Evolutionary conservation across 2,888 invertebrate species (phyloP), one percentile per base, ranked within the genome.

Genomic region (Ganaspis brasiliensis): DNA sequence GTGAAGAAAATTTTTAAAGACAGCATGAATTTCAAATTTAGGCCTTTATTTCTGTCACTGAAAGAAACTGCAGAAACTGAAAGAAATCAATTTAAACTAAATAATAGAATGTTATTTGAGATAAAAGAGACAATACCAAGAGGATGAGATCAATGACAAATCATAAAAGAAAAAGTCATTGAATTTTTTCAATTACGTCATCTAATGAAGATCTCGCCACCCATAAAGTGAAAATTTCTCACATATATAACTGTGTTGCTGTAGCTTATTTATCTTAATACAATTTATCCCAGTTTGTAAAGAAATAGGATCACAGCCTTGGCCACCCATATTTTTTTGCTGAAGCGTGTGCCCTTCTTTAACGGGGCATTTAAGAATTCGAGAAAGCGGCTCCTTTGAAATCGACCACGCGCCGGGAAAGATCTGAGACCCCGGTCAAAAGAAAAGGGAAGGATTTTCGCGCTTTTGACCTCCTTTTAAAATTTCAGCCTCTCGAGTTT

Each of bases 361-460:
- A 77, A 80, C 79, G 77, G n/a, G 74, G 72, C 76, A 74, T 76
- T 74, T 73, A 63, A 72, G 73, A 49, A 45, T 56, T 73, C 72
- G 72, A 19, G 74, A 52, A 56, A 72, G 73, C 84, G 83, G 85
- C 77, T 16, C 76, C 82, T 88, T 88, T 88, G 88, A 88, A 87
- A 87, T 73, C 59, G 77, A 82, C 78, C 83, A 83, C 83, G 80
- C 79, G 78, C 82, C 88, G 87, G 87, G 81, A 59, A 83, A 87
- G 80, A 89, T 89, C 88, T 84, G 75, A 88, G 80, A 78, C 81
- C 77, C 76, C 37, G 82, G 78, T 79, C 78, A 77, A 78, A 77
- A 72, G 70, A 75, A 56, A 77, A 76, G 77, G 79, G 79, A 83
- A 87, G 89, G 89, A 90, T 88, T 90, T 90, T 90, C 90, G 90